These are phyloP conservation scores for Salarias fasciatus DNA, from an alignment of 2,797 vertebrate species.

Conservation along the genomic window DNA sequence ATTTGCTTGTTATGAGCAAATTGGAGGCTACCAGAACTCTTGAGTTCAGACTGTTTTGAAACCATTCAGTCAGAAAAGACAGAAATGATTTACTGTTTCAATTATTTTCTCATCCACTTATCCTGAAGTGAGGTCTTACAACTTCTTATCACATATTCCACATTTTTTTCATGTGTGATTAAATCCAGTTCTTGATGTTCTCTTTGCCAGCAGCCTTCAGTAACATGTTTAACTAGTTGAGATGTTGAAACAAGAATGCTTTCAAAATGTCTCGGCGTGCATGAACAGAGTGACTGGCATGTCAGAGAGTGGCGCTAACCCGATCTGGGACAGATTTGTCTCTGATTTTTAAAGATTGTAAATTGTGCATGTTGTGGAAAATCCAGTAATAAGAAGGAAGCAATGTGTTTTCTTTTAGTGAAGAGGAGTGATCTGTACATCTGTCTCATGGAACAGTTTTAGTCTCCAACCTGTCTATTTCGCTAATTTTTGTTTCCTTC, in stretches of 20 bases:
- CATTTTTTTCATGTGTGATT: slow-evolving; percentile 15
- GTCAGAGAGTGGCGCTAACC: neutral
- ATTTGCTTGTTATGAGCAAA: slow-evolving; percentile 14
- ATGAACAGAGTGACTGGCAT: neutral
- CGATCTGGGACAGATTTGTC: slow-evolving; percentile 1
- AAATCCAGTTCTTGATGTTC: slow-evolving; percentile 9
- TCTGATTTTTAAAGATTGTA: neutral
- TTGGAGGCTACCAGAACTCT: no score
- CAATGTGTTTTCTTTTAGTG: slow-evolving; percentile 11
- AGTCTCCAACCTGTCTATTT: slow-evolving; percentile 24
- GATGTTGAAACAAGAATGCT: neutral
- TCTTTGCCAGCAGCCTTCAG: slow-evolving; percentile 7
- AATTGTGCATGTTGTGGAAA: neutral
- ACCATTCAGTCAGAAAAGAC: neutral
- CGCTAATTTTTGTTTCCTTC: slow-evolving; percentile 32
- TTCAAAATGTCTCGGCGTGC: neutral
- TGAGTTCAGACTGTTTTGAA: neutral
- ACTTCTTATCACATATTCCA: neutral
- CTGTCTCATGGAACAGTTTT: slow-evolving; percentile 55
- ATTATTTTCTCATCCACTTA: no score
- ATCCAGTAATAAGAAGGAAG: neutral
- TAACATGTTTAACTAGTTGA: neutral
- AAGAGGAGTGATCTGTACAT: slow-evolving; percentile 32
- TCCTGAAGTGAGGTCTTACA: no score
- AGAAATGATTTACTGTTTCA: no score